Evolutionary conservation across 2,797 vertebrate genomes (phyloP).

Genomic region (Mormyrops attenuatus): DNA sequence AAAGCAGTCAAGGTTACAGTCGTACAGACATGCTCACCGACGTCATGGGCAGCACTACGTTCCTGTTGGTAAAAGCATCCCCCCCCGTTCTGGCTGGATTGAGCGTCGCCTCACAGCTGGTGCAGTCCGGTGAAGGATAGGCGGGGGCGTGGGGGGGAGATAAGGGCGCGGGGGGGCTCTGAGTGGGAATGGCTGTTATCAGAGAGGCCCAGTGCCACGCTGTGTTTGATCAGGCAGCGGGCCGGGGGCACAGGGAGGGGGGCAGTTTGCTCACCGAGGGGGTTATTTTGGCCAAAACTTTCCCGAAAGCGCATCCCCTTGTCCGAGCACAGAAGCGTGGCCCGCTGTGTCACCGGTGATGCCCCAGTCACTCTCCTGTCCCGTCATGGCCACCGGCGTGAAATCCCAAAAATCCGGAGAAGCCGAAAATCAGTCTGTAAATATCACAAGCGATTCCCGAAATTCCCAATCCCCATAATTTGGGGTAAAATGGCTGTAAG

Average conservation of each 20-base stretch:
- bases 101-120: not conserved
- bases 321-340: not conserved
- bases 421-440: not conserved
- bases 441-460: not conserved
- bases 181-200: slow-evolving; percentile 18
- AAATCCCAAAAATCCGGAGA: not conserved
- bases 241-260: not conserved
- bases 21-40: not conserved
- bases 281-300: not conserved
- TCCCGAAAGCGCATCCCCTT: not conserved
- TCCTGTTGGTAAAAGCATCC: not conserved
- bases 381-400: not conserved
- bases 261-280: slow-evolving; percentile 1
- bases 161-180: not conserved
- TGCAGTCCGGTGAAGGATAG: not conserved
- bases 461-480: not conserved
- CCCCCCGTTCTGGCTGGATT: not conserved
- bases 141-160: not conserved
- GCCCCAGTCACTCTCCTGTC: not conserved
- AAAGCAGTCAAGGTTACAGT: not conserved
- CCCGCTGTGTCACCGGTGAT: not conserved
- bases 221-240: slow-evolving; percentile 23
- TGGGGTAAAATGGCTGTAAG: not conserved
- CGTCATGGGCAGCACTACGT: not conserved
- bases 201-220: slow-evolving; percentile 15